phyloP scores from a whole-genome alignment of 1,140 invertebrate species.

The Globodera rostochiensis region DNA sequence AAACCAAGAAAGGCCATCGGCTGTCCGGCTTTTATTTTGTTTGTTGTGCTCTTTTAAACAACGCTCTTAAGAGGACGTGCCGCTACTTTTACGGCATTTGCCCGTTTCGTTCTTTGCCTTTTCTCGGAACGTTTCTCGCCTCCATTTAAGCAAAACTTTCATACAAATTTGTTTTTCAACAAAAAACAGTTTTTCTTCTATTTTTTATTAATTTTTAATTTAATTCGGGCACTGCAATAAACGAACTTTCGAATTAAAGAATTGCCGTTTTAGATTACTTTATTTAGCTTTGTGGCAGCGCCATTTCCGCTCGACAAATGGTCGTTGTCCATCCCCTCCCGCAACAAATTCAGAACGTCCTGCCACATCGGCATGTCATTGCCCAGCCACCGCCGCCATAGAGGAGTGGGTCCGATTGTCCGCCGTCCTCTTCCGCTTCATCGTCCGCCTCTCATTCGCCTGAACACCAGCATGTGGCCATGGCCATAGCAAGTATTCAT shows the following conservation, averaged over 20 bases:
- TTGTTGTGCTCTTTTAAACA: too few species aligned
- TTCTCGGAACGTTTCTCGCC: constrained; percentile 14
- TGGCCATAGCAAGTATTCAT: neutral
- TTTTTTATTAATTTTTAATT: constrained; percentile 13
- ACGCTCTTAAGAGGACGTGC: too few species aligned
- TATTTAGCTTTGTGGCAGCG: neutral
- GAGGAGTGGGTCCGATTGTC: neutral
- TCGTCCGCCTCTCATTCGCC: neutral
- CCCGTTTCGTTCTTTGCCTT: too few species aligned
- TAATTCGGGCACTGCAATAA: too few species aligned
- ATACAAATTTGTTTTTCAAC: too few species aligned
- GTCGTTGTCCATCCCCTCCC: constrained; percentile 1
- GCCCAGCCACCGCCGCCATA: neutral
- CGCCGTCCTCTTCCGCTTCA: neutral
- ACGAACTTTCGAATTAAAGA: too few species aligned
- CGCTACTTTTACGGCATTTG: neutral
- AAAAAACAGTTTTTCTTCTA: neutral
- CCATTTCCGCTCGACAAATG: neutral
- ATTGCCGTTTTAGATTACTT: too few species aligned
- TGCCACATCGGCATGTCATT: neutral
- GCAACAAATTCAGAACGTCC: neutral
- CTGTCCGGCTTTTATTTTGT: constrained; percentile 9
- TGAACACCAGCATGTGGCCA: neutral
- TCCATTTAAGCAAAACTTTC: too few species aligned
- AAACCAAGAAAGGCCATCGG: neutral